These are phyloP conservation scores for Thaumetopoea pityocampa DNA, from an alignment of 1,140 invertebrate genomes.

Conservation along the genomic window DNA sequence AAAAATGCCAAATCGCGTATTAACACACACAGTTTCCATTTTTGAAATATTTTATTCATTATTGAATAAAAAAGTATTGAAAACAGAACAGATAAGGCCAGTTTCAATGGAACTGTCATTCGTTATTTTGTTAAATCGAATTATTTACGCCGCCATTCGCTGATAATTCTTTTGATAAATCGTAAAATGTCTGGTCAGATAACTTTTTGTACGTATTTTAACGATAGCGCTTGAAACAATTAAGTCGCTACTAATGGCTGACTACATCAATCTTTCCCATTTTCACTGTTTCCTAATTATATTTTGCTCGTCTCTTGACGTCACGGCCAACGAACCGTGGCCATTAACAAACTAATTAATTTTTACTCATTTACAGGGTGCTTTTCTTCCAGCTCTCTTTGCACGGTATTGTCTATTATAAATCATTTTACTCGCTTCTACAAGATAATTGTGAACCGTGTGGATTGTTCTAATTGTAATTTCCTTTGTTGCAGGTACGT, in stretches of 20 bases:
- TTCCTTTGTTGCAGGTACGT: slow-evolving; percentile 16
- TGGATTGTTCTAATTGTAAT: slow-evolving; percentile 10
- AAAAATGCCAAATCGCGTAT: too few relatives aligned
- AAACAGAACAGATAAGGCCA: too few relatives aligned
- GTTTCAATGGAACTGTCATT: too few relatives aligned
- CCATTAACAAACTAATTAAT: slow-evolving; percentile 46
- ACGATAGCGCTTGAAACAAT: slow-evolving; percentile 19
- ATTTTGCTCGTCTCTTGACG: slow-evolving; percentile 32
- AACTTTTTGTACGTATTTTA: slow-evolving; percentile 3
- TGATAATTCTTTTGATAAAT: too few relatives aligned
- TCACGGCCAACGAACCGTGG: slow-evolving; percentile 20
- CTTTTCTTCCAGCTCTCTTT: slow-evolving; percentile 21
- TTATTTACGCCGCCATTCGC: too few relatives aligned
- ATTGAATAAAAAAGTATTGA: too few relatives aligned
- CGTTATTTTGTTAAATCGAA: too few relatives aligned
- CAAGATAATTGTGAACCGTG: slow-evolving; percentile 9
- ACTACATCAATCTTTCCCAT: slow-evolving; percentile 25
- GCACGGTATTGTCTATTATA: slow-evolving; percentile 12
- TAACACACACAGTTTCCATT: too few relatives aligned
- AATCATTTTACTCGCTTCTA: slow-evolving; percentile 5
- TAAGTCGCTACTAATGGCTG: slow-evolving; percentile 18
- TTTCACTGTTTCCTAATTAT: slow-evolving; percentile 36
- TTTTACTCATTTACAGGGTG: slow-evolving; percentile 53
- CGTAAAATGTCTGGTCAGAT: too few relatives aligned
- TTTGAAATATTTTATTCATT: too few relatives aligned